A percentile compares a stretch with the other conserved stretches of the same genome.
Conservation (phyloP, 2,113 vertebrate genomes). For the Crotalus helleri region DNA sequence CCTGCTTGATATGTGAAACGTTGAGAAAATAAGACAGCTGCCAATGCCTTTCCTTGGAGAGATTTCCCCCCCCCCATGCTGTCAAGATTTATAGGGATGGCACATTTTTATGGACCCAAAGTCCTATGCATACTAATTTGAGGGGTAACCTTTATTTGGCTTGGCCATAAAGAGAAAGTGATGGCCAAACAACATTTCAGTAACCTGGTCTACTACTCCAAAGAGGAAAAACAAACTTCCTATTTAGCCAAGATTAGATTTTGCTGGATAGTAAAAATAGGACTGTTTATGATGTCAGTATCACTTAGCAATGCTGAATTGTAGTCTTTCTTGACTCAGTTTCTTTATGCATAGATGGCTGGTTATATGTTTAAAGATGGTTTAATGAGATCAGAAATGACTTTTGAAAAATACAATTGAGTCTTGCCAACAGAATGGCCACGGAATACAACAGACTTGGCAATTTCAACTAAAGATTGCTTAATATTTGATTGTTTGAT, state of each 20-base stretch:
- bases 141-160: neutral
- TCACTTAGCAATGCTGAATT: slow-evolving; percentile 34
- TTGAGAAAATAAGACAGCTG: neutral
- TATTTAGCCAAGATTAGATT: neutral
- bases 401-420: neutral
- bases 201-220: neutral
- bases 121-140: neutral
- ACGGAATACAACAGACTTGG: neutral
- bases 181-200: neutral
- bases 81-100: neutral
- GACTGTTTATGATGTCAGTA: slow-evolving; percentile 56
- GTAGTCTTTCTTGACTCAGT: neutral
- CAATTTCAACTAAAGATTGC: neutral
- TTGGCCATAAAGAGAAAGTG: neutral
- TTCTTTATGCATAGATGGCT: slow-evolving; percentile 18
- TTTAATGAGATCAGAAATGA: neutral
- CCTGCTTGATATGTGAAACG: neutral
- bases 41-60: neutral
- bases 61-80: too few species aligned
- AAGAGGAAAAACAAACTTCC: slow-evolving; percentile 35
- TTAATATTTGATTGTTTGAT: neutral
- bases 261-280: slow-evolving; percentile 63
- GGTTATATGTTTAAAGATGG: neutral
- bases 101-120: neutral
- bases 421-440: rapidly evolving